Base-by-base conservation (phyloP, 37 sponge, comb jelly and placozoan species). In the Ianthella basta region DNA sequence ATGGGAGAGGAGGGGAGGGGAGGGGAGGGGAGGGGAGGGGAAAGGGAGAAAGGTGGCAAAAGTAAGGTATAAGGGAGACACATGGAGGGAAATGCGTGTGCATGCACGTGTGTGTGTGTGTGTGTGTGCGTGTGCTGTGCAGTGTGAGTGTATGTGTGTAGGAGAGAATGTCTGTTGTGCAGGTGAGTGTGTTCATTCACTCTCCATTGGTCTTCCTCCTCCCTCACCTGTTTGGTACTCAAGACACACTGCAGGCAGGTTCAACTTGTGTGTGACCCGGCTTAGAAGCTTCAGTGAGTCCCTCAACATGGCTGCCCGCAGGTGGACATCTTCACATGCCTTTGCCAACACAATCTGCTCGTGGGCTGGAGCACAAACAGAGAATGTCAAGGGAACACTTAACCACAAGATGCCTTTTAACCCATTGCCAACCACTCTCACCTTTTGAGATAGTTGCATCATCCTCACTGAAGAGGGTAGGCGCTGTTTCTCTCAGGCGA, bases 361-460 rank as follows among this genome's bases (percentile, higher is more conserved):
- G 0, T 74, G 67, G 29, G 87, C 93, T 75, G 50, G 50, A 44
- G 50, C 50, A 44, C 3, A n/a, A n/a, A n/a, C n/a, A n/a, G n/a
- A n/a, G n/a, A n/a, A n/a, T n/a, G n/a, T n/a, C n/a, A n/a, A n/a
- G n/a, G n/a, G n/a, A n/a, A n/a, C n/a, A n/a, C n/a, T n/a, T n/a
- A n/a, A n/a, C n/a, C n/a, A n/a, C n/a, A n/a, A 44, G 50, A 3
- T 44, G 50, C 50, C 59, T 56, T 56, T 18, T 56, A 56, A 15
- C 18, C 16, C 59, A 19, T 15, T 56, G 15, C 59, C 59, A 56
- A 19, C n/a, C n/a, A n/a, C 59, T 30, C 54, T 75, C 35, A 64
- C 60, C 86, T 79, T 96, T 96, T 10, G 91, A 80, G 14, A 60
- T 60, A 20, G 81, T 88, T 36, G 97, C 97, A 80, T 97, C 97